Evolutionary conservation across 2,888 invertebrate genomes (phyloP), one percentile per base, ranked within the genome.

Genomic region (Eupithecia inturbata): DNA sequence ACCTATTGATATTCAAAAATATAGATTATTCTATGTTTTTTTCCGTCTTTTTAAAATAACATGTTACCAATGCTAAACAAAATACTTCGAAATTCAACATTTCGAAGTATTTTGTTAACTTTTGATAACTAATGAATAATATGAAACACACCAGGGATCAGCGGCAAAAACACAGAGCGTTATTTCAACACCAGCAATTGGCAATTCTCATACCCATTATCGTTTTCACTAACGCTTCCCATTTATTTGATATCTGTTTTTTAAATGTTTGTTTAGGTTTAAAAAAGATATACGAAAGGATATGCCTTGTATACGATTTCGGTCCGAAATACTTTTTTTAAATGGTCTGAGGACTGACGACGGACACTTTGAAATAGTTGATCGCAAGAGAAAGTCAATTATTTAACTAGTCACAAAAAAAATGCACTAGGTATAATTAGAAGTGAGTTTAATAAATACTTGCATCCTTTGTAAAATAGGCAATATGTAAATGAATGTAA

Each of bases 131-230:
- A 39, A n/a, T 49, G 16, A 14, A 41, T 45, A 16, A 45, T 53
- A 53, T 53, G 12, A 53, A 53, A 53, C 10, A 53, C 53, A 12
- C 53, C 12, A 53, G 53, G 53, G 53, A 57, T 22, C 9, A 57
- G 26, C n/a, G 57, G 22, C 1, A 57, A 26, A 26, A 57, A 12
- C 26, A 26, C 26, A 26, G 26, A 57, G 5, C 36, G 33, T 36
- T 64, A 64, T 36, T 64, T 36, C 63, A 64, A 64, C 33, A 64
- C n/a, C n/a, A 33, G 63, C 63, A 64, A 64, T 64, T 36, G 63
- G 33, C 36, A 64, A 64, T 64, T 62, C 36, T 64, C 63, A 36
- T n/a, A n/a, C 63, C 36, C 33, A 22, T 33, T 64, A 19, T 64
- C 12, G 26, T n/a, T 39, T 64, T 36, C 33, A 22, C 63, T 64